Conservation (phyloP, 2,797 vertebrate genomes). For the Pantherophis vulpinus region DNA sequence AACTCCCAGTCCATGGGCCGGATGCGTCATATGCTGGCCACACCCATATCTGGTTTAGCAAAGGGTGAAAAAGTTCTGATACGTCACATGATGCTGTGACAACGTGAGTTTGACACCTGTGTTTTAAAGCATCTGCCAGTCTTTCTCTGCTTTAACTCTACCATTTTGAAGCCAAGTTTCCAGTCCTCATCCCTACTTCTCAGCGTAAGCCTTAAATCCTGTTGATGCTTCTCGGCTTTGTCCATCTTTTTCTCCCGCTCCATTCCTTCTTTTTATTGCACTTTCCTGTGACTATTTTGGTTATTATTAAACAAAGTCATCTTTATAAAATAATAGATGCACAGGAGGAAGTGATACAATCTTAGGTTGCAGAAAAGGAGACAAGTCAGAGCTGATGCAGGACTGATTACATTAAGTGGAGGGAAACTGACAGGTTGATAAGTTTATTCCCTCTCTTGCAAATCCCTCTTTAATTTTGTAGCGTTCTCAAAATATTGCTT, state of each 20-base stretch:
- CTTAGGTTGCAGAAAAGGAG: not conserved
- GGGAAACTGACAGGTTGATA: not conserved
- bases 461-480: not conserved
- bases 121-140: not conserved
- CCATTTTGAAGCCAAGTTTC: not conserved
- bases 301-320: not conserved
- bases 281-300: not conserved
- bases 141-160: not conserved
- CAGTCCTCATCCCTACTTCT: not conserved
- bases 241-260: not conserved
- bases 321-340: not conserved
- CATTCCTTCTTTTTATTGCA: not conserved
- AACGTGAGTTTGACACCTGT: not conserved
- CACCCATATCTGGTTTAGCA: too few species aligned
- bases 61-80: too few species aligned
- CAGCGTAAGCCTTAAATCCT: not conserved
- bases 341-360: not conserved
- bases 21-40: too few species aligned
- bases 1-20: too few species aligned
- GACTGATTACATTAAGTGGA: not conserved
- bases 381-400: not conserved
- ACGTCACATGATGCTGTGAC: too few species aligned
- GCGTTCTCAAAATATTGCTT: not conserved
- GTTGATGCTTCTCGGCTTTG: not conserved
- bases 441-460: not conserved